A percentile compares a stretch with the other conserved stretches of the same genome.
phyloP scores from a whole-genome alignment of 2,113 vertebrate genomes.

The Lasiurus cinereus region DNA sequence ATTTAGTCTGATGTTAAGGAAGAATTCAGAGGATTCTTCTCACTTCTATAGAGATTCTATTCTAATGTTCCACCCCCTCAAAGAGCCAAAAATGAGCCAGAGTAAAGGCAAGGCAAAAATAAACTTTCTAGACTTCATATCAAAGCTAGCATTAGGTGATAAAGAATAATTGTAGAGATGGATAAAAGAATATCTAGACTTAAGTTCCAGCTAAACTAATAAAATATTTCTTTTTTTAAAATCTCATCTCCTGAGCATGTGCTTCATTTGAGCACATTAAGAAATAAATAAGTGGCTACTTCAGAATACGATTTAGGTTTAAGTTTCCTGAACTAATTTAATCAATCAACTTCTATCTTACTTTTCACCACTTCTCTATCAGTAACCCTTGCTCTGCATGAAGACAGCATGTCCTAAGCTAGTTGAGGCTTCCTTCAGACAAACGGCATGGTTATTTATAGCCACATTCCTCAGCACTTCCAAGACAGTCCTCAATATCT shows the following conservation, averaged over 20 bases:
- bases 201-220: neutral
- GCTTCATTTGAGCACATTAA: neutral
- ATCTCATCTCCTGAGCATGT: neutral
- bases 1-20: neutral
- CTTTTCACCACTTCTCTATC: neutral
- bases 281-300: neutral
- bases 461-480: neutral
- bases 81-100: neutral
- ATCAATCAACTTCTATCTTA: neutral
- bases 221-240: neutral
- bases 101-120: neutral
- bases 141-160: neutral
- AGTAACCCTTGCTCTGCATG: neutral
- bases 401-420: neutral
- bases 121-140: neutral
- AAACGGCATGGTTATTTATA: neutral
- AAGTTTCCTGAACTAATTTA: neutral
- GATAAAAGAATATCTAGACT: neutral
- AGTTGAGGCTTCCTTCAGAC: neutral
- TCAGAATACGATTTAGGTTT: neutral
- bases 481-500: neutral
- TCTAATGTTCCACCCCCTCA: neutral
- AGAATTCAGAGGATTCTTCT: neutral
- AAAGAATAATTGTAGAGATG: neutral
- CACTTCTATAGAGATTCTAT: neutral